phyloP scores from a whole-genome alignment of 2,797 vertebrate species.

The Urosaurus nigricauda region DNA sequence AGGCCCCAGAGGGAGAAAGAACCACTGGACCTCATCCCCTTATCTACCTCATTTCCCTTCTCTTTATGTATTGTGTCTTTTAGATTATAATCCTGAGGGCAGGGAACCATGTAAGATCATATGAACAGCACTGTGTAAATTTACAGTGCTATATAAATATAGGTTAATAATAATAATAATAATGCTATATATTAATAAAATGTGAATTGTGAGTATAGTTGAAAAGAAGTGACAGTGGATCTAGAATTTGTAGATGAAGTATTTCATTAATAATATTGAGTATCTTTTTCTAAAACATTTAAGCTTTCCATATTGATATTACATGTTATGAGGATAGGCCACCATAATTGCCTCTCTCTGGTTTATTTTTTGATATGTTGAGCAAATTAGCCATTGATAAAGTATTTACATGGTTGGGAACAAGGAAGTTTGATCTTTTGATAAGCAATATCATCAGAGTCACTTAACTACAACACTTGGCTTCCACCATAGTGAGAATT shows the following conservation, averaged over 20 bases:
- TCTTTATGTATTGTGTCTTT: too few relatives aligned
- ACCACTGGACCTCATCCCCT: too few relatives aligned
- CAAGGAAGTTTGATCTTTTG: conserved; percentile 13
- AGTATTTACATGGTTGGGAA: background rate
- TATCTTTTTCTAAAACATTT: background rate
- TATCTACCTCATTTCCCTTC: too few relatives aligned
- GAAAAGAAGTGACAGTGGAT: background rate
- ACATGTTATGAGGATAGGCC: background rate
- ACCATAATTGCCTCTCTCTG: background rate
- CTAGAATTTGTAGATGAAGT: background rate
- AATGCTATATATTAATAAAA: background rate
- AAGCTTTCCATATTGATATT: background rate
- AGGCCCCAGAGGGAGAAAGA: too few relatives aligned
- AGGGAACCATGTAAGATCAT: too few relatives aligned
- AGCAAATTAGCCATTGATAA: background rate
- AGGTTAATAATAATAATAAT: too few relatives aligned
- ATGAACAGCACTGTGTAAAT: too few relatives aligned
- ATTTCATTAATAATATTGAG: background rate
- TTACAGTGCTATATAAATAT: too few relatives aligned
- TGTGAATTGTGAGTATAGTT: background rate
- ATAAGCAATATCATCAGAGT: conserved; percentile 37
- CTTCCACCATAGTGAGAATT: background rate
- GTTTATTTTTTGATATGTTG: background rate
- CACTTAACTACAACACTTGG: conserved; percentile 24
- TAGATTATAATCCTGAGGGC: too few relatives aligned